Base-by-base conservation (phyloP, 2,888 invertebrate genomes). In the Himalopsyche japonica region DNA sequence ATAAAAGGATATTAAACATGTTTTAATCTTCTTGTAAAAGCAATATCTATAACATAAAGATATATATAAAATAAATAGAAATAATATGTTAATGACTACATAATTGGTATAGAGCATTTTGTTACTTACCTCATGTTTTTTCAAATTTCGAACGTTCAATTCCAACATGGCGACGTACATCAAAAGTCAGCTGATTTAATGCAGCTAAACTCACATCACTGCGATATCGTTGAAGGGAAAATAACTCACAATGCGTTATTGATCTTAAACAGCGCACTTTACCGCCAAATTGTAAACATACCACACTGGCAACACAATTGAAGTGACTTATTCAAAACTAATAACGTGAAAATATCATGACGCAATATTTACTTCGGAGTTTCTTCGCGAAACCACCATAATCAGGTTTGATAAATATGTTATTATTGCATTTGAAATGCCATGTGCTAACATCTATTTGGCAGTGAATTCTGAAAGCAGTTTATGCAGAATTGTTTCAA, bases 91-190 rank as follows among this genome's bases (percentile, higher is more conserved):
- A 20, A 64, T n/a, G 4, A 34, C 1, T 32, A 80, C 7, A 24
- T 1, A 64, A n/a, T 34, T 37, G 12, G 6, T 37, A 37, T 8
- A 15, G 10, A 7, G 12, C 15, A 3, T 43, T 57, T 24, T 0
- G 7, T 57, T 57, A 10, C 85, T 85, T 83, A 85, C 85, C 83
- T 85, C 83, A 1, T 83, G 83, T n/a, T 70, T 34, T 34, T 79
- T 27, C 24, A 85, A 70, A n/a, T 83, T 81, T n/a, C 80, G 82
- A 15, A 83, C 85, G 78, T 83, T 82, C 47, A 85, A 48, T n/a
- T 85, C 83, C 83, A 85, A 57, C 84, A 84, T 84, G 83, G 79
- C 80, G 76, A 15, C 32, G 24, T 20, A 57, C 57, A 20, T 57
- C 57, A 57, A 49, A 49, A 57, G 20, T 57, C 57, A 57, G 57